Conservation (phyloP, 2,888 invertebrate species). For the Phorcus lineatus region DNA sequence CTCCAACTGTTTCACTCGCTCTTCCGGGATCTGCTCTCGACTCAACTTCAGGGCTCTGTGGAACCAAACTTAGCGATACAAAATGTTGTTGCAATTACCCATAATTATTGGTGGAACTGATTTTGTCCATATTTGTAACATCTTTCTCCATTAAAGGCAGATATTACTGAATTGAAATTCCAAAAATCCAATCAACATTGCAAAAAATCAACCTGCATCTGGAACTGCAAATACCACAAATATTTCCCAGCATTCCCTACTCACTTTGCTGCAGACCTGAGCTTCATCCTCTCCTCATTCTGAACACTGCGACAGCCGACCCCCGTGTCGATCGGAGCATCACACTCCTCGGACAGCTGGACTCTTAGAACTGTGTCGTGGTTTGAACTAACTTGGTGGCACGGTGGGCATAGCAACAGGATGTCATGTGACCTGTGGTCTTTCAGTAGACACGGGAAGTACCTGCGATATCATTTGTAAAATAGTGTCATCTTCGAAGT, state of each 20-base stretch:
- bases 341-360: constrained; percentile 80
- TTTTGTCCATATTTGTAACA: too few relatives aligned
- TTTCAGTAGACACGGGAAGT: constrained; percentile 83
- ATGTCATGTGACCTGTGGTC: constrained; percentile 88
- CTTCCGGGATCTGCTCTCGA: constrained; percentile 78
- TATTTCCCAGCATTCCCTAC: constrained; percentile 3
- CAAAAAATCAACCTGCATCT: too few relatives aligned
- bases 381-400: constrained; percentile 84
- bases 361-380: constrained; percentile 81
- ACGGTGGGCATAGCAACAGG: constrained; percentile 83
- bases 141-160: too few relatives aligned
- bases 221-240: too few relatives aligned
- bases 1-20: constrained; percentile 78
- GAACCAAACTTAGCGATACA: constrained; percentile 4
- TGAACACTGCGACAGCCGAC: constrained; percentile 52
- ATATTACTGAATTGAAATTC: too few relatives aligned
- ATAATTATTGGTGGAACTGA: too few relatives aligned
- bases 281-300: constrained; percentile 66
- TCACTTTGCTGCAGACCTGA: constrained; percentile 74
- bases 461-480: constrained; percentile 46
- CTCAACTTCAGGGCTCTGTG: constrained; percentile 63
- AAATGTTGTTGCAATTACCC: too few relatives aligned
- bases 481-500: too few relatives aligned
- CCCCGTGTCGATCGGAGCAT: constrained; percentile 80
- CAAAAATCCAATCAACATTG: too few relatives aligned